Base-by-base conservation (phyloP, 1,140 invertebrate species). In the Drosophila murphyi region DNA sequence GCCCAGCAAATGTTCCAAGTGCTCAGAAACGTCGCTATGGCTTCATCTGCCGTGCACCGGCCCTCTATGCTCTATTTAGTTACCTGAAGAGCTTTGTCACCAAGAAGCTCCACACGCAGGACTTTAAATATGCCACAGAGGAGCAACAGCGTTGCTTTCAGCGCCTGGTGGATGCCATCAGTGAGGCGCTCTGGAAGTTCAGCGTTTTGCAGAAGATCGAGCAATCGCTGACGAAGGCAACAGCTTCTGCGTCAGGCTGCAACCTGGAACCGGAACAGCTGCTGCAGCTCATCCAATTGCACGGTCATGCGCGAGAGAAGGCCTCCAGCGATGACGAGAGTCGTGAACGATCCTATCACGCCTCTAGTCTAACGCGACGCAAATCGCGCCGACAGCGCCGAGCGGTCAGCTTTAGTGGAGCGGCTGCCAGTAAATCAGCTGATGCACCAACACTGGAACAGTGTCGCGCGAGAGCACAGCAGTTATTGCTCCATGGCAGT, bases 261-360 rank as follows among this genome's bases (percentile, higher is more conserved):
- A 60, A 65, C 4, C 43, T 92, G 6, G 91, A 86, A 20, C 76
- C 82, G 8, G 82, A 92, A 32, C 82, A 91, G 39, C 51, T 92
- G 28, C 34, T 85, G 4, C 86, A 90, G 52, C 28, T 92, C 12
- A 76, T 92, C 2, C 88, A 90, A 47, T 35, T 82, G n/a, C 88
- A 92, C 32, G 64, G 71, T 10, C 67, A 87, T 5, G 28, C 56
- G 4, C 52, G 52, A 2, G 90, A 92, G 20, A 91, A 89, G 37
- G 67, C 76, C 8, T 92, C 86, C 7, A 92, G 91, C 48, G 92
- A 92, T 54, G 92, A 92, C 51, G 91, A 92, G 35, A 90, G 77
- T 45, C 77, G 82, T 1, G 87, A 92, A 29, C 86, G 82, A 4
- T 70, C 45, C 52, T 82, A 86, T 45, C 78, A 91, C 31, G 64